A percentile compares a stretch with the other conserved stretches of the same genome.
Conservation (phyloP, 2,797 vertebrate species). For the Sebastes steindachneri region DNA sequence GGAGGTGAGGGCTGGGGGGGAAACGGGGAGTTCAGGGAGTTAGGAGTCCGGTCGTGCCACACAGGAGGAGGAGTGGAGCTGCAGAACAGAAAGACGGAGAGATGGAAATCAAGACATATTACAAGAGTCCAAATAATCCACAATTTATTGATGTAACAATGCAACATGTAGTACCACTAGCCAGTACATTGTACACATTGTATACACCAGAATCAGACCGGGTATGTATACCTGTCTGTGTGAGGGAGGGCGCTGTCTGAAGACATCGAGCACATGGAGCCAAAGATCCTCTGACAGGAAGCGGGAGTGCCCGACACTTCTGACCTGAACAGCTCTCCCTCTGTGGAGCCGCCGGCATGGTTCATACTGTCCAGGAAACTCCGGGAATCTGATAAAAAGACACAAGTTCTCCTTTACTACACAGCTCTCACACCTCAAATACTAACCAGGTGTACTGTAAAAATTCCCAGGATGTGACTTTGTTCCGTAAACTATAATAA, state of each 20-base stretch:
- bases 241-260: constrained; percentile 77
- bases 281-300: constrained; percentile 84
- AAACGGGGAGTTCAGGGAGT: constrained; percentile 55
- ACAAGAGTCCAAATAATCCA: background rate
- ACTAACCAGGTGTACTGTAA: background rate
- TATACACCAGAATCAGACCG: background rate
- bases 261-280: constrained; percentile 80
- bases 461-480: background rate
- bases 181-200: background rate
- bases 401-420: background rate
- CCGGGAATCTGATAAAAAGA: constrained; percentile 81
- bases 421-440: background rate
- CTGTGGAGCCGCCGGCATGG: constrained; percentile 78
- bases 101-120: background rate
- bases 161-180: background rate
- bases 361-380: constrained; percentile 83
- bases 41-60: constrained; percentile 65
- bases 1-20: constrained; percentile 61
- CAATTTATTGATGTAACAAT: background rate
- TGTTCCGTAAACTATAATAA: background rate
- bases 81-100: constrained; percentile 3
- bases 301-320: constrained; percentile 71
- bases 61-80: constrained; percentile 71
- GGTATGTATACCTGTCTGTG: constrained; percentile 78
- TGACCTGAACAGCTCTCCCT: constrained; percentile 81